phyloP scores from a whole-genome alignment of 1,140 invertebrate genomes.

The Lepidurus couesii region DNA sequence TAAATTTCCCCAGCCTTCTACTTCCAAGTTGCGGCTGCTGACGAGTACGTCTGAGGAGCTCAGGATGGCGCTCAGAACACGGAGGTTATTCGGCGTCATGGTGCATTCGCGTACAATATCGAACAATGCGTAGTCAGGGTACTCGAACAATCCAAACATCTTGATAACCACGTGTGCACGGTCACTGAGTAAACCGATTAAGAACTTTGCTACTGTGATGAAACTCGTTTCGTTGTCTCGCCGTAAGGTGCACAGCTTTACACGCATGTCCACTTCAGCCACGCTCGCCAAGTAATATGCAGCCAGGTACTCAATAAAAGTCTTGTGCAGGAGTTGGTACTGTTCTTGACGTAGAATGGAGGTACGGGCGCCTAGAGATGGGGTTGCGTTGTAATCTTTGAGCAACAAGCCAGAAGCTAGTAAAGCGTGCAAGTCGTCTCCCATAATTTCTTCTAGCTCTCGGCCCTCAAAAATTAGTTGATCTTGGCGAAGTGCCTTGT shows the following conservation, averaged over 20 bases:
- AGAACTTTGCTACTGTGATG: slow-evolving; percentile 23
- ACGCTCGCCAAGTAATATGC: slow-evolving; percentile 20
- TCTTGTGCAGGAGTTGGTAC: slow-evolving; percentile 28
- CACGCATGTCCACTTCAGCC: background rate
- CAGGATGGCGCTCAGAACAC: background rate
- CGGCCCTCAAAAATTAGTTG: slow-evolving; percentile 37
- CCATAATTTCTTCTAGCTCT: slow-evolving; percentile 33
- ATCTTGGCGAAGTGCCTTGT: slow-evolving; percentile 37
- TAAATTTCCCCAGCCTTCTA: slow-evolving; percentile 27
- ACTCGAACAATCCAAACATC: slow-evolving; percentile 12
- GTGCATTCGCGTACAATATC: slow-evolving; percentile 23
- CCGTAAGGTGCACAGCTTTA: background rate
- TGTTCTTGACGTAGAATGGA: background rate
- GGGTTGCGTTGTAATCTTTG: slow-evolving; percentile 21
- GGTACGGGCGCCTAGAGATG: background rate
- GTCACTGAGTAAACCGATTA: slow-evolving; percentile 20
- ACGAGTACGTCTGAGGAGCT: background rate
- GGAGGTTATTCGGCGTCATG: slow-evolving; percentile 3
- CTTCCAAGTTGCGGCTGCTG: background rate
- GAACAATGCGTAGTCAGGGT: background rate
- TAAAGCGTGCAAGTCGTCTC: slow-evolving; percentile 8
- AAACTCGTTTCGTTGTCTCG: slow-evolving; percentile 15
- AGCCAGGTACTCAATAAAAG: slow-evolving; percentile 25
- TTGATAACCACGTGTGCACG: background rate
- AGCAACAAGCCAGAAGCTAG: slow-evolving; percentile 31